These are phyloP conservation scores for Diplogasteroides magnus DNA, from an alignment of 1,140 invertebrate species.

Conservation along the genomic window DNA sequence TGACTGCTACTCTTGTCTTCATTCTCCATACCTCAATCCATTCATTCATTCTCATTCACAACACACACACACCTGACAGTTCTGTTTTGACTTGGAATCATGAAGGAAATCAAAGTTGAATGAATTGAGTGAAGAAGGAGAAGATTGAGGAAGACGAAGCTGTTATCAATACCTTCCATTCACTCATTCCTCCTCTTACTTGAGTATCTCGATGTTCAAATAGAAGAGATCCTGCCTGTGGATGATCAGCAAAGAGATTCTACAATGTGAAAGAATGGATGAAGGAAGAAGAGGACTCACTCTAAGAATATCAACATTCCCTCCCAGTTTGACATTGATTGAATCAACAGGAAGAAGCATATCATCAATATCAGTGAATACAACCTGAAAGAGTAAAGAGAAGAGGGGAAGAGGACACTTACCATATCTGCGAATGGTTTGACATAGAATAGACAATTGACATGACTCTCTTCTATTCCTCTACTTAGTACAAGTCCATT, in stretches of 20 bases:
- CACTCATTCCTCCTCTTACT: too few relatives aligned
- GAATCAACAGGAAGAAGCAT: constrained; percentile 50
- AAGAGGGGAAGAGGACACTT: not conserved
- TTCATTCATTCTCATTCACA: too few relatives aligned
- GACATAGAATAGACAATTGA: constrained; percentile 53
- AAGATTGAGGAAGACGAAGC: not conserved
- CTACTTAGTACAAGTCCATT: constrained; percentile 53
- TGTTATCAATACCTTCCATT: too few relatives aligned
- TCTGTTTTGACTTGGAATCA: constrained; percentile 49
- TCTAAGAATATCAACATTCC: constrained; percentile 44
- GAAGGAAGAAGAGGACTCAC: constrained; percentile 20
- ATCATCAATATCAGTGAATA: constrained; percentile 55
- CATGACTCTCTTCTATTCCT: constrained; percentile 54
- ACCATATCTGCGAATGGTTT: constrained; percentile 51
- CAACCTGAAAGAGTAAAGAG: constrained; percentile 26
- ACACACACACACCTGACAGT: constrained; percentile 48
- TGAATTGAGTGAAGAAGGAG: not conserved
- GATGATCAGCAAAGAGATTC: constrained; percentile 48
- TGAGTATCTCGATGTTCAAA: constrained; percentile 54
- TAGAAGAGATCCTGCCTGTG: constrained; percentile 50
- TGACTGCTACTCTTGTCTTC: constrained; percentile 54
- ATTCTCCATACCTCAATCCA: too few relatives aligned
- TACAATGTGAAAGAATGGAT: constrained; percentile 22
- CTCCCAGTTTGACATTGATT: constrained; percentile 30
- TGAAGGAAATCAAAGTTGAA: constrained; percentile 34